Conservation (phyloP, 2,888 invertebrate genomes). For the Sinohyriopsis cumingii region DNA sequence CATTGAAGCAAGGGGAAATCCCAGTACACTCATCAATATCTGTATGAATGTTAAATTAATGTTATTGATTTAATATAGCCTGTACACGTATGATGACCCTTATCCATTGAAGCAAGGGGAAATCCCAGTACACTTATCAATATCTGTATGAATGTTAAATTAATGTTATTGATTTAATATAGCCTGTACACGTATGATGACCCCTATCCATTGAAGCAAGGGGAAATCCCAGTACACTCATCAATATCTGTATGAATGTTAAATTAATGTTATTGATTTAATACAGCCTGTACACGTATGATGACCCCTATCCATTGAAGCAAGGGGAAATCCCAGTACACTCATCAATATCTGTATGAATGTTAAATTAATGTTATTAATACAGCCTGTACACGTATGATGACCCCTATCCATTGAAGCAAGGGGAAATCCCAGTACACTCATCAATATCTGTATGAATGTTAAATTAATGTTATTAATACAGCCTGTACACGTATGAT, state of each 20-base stretch:
- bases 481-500: too few relatives aligned
- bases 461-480: background rate
- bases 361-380: background rate
- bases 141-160: slow-evolving; percentile 11
- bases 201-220: slow-evolving; percentile 16
- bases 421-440: slow-evolving; percentile 12
- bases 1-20: slow-evolving; percentile 17
- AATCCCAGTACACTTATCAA: slow-evolving; percentile 21
- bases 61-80: too few relatives aligned
- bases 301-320: slow-evolving; percentile 10
- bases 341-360: slow-evolving; percentile 25
- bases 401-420: slow-evolving; percentile 14
- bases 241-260: slow-evolving; percentile 18
- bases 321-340: slow-evolving; percentile 15
- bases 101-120: slow-evolving; percentile 19
- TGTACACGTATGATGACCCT: too few relatives aligned
- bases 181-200: too few relatives aligned
- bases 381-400: too few relatives aligned
- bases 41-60: slow-evolving; percentile 1
- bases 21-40: slow-evolving; percentile 28
- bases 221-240: slow-evolving; percentile 17
- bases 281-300: too few relatives aligned
- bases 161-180: too few relatives aligned
- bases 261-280: background rate
- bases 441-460: slow-evolving; percentile 25